Percentiles rank a stretch among this genome's conserved stretches.
phyloP scores from a whole-genome alignment of 1,140 invertebrate genomes.

The Drosophila bocki region DNA sequence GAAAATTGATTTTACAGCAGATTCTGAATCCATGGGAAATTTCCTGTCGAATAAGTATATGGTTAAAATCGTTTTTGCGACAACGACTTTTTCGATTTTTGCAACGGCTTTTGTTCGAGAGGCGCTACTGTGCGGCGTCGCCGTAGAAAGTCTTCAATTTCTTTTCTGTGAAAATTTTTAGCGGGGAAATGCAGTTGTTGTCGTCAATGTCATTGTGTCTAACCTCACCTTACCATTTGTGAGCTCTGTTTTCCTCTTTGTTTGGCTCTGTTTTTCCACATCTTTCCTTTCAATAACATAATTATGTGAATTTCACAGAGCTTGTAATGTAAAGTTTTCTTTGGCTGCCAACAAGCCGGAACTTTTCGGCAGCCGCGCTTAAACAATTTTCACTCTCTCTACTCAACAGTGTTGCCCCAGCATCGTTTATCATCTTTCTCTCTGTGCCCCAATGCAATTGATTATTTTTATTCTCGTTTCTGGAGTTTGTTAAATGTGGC shows the following conservation, averaged over 20 bases:
- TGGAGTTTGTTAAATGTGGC: conserved; percentile 28
- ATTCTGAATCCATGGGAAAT: too few species aligned
- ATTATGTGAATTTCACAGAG: conserved; percentile 59
- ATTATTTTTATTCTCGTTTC: conserved; percentile 37
- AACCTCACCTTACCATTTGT: conserved; percentile 39
- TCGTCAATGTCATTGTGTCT: conserved; percentile 64
- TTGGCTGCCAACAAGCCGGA: conserved; percentile 52
- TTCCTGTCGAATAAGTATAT: too few species aligned
- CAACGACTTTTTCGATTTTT: too few species aligned
- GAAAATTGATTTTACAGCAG: too few species aligned
- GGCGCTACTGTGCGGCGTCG: too few species aligned
- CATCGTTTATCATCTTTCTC: conserved; percentile 42
- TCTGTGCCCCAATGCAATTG: conserved; percentile 20
- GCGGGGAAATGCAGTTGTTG: conserved; percentile 60
- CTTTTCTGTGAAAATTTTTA: conserved; percentile 64
- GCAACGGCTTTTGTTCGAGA: too few species aligned
- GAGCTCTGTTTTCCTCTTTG: conserved; percentile 43
- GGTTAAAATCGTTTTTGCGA: too few species aligned
- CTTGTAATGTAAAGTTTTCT: conserved; percentile 41
- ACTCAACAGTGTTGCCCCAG: conserved; percentile 24
- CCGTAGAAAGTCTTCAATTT: conserved; percentile 72
- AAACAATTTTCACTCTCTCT: conserved; percentile 41
- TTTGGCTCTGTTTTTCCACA: conserved; percentile 31
- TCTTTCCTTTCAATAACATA: conserved; percentile 52
- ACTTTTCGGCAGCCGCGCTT: conserved; percentile 43